A percentile compares a stretch with the other conserved stretches of the same genome.
Conservation (phyloP, 1,140 invertebrate species). For the Bradynema listronoti region DNA sequence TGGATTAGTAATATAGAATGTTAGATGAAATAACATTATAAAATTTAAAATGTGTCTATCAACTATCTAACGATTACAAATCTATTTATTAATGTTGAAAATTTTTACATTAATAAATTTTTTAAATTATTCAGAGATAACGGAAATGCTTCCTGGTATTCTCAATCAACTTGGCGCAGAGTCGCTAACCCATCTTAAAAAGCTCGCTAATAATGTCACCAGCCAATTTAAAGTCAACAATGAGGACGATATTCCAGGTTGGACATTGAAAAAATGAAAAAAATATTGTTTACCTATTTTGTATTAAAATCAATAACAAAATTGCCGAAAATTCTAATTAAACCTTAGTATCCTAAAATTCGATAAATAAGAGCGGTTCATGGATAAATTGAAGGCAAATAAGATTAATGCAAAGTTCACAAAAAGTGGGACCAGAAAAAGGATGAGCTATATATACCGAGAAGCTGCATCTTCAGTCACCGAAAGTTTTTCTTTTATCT, state of each 20-base stretch:
- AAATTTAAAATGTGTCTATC: neutral
- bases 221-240: slow-evolving; percentile 59
- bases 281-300: neutral
- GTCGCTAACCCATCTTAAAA: slow-evolving; percentile 85
- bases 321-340: neutral
- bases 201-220: slow-evolving; percentile 72
- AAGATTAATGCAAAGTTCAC: too few species aligned
- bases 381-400: too few species aligned
- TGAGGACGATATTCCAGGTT: slow-evolving; percentile 74
- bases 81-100: neutral
- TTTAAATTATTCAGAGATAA: slow-evolving; percentile 66
- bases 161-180: slow-evolving; percentile 88
- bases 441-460: too few species aligned
- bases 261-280: neutral
- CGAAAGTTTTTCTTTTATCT: too few species aligned
- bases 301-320: neutral
- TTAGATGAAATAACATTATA: neutral
- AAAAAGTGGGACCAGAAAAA: too few species aligned
- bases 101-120: neutral
- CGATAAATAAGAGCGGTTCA: neutral
- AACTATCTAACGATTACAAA: neutral
- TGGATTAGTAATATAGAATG: neutral
- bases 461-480: too few species aligned
- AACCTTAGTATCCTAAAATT: neutral
- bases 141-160: slow-evolving; percentile 90